These are phyloP conservation scores for Brotogeris chrysoptera DNA, from an alignment of 2,797 vertebrate species.

Conservation along the genomic window DNA sequence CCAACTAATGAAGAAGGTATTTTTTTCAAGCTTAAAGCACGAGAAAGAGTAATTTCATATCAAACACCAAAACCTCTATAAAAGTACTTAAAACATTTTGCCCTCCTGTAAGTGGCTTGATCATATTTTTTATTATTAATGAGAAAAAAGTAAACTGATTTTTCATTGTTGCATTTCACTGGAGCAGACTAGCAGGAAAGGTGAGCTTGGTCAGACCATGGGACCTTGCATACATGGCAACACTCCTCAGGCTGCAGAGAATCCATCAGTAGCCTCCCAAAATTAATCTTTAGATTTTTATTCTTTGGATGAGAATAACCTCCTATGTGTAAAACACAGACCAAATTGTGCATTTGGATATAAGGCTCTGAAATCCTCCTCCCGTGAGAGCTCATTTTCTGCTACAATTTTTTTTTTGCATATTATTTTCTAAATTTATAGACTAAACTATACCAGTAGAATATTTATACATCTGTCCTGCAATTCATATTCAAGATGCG, in stretches of 20 bases:
- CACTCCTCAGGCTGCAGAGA: fast-evolving
- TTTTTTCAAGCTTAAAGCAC: not conserved
- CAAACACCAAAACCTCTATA: not conserved
- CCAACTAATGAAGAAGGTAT: fast-evolving
- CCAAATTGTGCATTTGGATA: not conserved
- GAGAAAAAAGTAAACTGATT: not conserved
- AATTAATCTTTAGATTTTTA: not conserved
- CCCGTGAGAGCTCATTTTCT: not conserved
- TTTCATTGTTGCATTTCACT: not conserved
- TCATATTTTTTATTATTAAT: not conserved
- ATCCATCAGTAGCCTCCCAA: not conserved
- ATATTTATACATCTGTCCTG: not conserved
- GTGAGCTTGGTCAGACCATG: fast-evolving
- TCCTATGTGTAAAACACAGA: not conserved
- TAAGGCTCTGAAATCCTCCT: not conserved
- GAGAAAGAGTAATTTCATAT: not conserved
- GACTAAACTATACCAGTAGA: not conserved
- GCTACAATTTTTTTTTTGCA: not conserved
- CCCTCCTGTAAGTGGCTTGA: not conserved
- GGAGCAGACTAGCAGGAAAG: not conserved
- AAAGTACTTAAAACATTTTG: not conserved
- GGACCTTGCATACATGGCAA: not conserved
- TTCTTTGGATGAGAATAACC: not conserved
- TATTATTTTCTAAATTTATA: not conserved
- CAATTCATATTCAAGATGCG: not conserved